These are phyloP conservation scores for Spheniscus mendiculus DNA, from an alignment of 2,113 vertebrate genomes.

Conservation along the genomic window DNA sequence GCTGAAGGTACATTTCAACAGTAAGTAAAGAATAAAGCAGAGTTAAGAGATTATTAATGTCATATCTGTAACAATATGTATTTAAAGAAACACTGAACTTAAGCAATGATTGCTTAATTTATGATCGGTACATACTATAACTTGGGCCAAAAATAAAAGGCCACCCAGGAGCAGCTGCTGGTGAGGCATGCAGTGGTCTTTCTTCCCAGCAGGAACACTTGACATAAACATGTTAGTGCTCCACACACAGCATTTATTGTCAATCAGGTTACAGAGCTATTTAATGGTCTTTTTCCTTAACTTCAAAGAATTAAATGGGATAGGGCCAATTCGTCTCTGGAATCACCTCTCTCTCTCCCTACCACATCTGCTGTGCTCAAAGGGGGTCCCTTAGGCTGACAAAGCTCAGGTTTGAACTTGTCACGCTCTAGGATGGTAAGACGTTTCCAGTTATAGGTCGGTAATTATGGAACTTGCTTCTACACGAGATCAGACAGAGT, in stretches of 20 bases:
- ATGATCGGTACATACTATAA: not conserved
- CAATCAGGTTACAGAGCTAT: conserved; percentile 39
- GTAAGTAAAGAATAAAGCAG: not conserved
- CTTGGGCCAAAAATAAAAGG: conserved; percentile 5
- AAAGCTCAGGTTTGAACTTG: conserved; percentile 46
- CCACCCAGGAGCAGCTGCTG: conserved; percentile 31
- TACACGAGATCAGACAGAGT: not conserved
- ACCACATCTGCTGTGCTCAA: conserved; percentile 22
- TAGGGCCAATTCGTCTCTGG: not conserved
- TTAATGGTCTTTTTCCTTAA: conserved; percentile 37
- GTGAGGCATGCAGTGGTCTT: conserved; percentile 28
- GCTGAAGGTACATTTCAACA: not conserved
- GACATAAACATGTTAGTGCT: conserved; percentile 26
- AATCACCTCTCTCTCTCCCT: not conserved
- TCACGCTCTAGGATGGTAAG: not conserved
- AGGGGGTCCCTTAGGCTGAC: conserved; percentile 30
- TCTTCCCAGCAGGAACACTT: conserved; percentile 26
- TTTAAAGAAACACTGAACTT: not conserved
- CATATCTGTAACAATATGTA: not conserved
- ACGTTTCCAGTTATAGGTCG: not conserved
- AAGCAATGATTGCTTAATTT: not conserved
- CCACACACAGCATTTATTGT: conserved; percentile 21
- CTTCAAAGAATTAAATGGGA: conserved; percentile 47
- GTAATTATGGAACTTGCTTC: conserved; percentile 38
- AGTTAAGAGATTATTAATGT: not conserved